phyloP scores from a whole-genome alignment of 2,888 invertebrate genomes.

The Idaea straminata region DNA sequence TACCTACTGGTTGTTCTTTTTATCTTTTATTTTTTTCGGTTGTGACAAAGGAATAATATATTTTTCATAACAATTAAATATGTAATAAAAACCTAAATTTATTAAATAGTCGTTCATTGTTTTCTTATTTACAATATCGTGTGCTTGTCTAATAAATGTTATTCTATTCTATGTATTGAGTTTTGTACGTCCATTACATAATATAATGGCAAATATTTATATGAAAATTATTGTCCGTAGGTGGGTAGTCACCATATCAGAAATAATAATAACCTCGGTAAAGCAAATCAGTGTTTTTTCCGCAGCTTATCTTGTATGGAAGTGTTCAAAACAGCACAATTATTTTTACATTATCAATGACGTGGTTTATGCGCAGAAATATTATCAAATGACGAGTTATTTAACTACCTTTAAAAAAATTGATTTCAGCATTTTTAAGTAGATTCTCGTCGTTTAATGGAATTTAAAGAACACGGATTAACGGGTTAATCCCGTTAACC shows the following conservation, averaged over 20 bases:
- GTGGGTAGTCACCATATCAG: background rate
- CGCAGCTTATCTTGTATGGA: conserved; percentile 16
- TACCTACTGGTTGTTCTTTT: too few relatives aligned
- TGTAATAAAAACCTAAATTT: too few relatives aligned
- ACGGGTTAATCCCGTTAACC: too few relatives aligned
- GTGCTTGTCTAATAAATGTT: too few relatives aligned
- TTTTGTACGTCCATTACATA: background rate
- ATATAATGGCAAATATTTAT: background rate
- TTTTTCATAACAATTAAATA: too few relatives aligned
- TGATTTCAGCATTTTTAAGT: background rate
- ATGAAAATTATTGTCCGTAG: background rate
- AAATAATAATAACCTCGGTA: conserved; percentile 10
- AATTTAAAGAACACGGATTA: too few relatives aligned
- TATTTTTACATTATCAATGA: conserved; percentile 18
- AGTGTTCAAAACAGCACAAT: conserved; percentile 15
- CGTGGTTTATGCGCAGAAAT: conserved; percentile 1
- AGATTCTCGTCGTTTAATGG: too few relatives aligned
- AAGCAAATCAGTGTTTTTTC: conserved; percentile 13
- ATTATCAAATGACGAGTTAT: background rate
- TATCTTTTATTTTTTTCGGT: too few relatives aligned
- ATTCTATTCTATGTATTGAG: background rate
- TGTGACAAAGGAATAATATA: too few relatives aligned
- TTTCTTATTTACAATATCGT: too few relatives aligned
- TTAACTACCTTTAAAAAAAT: background rate
- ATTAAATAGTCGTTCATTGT: too few relatives aligned